Conservation (phyloP, 2,888 invertebrate species). For the Tipula unca region DNA sequence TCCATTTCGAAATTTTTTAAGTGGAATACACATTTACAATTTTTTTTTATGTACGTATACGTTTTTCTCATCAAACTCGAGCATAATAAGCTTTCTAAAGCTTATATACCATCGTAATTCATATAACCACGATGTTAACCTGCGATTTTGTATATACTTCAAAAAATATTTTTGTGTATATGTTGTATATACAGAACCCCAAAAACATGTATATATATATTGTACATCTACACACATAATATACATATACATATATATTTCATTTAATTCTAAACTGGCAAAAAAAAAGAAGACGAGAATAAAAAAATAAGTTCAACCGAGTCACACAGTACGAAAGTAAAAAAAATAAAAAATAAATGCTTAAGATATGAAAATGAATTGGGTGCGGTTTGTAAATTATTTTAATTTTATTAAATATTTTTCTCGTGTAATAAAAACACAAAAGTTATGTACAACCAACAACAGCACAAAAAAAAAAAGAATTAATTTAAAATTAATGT, state of each 20-base stretch:
- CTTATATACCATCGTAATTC: not conserved
- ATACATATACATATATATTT: too few species aligned
- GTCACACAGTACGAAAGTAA: not conserved
- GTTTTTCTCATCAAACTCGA: not conserved
- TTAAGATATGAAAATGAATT: constrained; percentile 14
- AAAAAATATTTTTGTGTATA: not conserved
- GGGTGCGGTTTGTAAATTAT: constrained; percentile 14
- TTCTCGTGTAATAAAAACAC: not conserved
- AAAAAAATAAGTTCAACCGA: not conserved
- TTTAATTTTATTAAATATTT: constrained; percentile 14
- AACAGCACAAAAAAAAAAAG: not conserved
- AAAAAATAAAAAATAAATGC: not conserved
- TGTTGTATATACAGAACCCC: not conserved
- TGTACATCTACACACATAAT: not conserved
- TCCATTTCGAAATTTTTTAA: not conserved
- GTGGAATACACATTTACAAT: not conserved
- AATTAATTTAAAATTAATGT: constrained; percentile 14
- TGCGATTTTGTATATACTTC: not conserved
- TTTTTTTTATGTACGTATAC: too few species aligned
- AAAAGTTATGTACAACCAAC: not conserved
- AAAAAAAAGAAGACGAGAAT: not conserved
- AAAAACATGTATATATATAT: not conserved
- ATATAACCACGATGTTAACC: not conserved
- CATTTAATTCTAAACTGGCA: not conserved
- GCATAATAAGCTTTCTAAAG: not conserved